Evolutionary conservation across 2,113 vertebrate species (phyloP).

Genomic region (Aptenodytes forsteri): DNA sequence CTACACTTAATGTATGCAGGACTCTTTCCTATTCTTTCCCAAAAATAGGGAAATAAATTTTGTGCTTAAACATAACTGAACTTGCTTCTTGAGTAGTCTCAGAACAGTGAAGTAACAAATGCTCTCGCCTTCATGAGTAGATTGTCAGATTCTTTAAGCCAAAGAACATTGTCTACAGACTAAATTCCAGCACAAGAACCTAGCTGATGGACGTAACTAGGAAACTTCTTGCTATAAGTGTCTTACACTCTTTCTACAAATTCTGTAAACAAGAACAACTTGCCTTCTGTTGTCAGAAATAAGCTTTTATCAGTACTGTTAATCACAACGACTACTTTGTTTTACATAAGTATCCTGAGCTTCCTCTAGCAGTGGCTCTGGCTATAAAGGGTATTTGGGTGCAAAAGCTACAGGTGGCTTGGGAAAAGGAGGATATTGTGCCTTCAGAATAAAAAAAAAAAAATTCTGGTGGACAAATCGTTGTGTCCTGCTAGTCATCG

Average conservation of each 20-base stretch:
- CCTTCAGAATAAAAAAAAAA: not conserved
- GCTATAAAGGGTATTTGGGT: not conserved
- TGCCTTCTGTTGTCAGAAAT: not conserved
- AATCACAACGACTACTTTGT: not conserved
- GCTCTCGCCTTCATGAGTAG: not conserved
- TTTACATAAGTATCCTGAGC: not conserved
- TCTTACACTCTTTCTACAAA: not conserved
- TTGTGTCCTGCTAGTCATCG: not conserved
- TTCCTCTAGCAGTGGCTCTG: not conserved
- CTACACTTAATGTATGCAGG: not conserved
- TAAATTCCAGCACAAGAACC: not conserved
- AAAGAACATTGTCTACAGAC: not conserved
- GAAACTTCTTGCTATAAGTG: not conserved
- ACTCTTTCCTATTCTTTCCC: rapidly evolving
- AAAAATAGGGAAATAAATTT: not conserved
- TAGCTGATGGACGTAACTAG: not conserved
- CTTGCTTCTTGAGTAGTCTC: not conserved
- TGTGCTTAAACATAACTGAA: not conserved
- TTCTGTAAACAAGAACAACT: not conserved
- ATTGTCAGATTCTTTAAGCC: not conserved
- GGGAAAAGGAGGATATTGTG: not conserved
- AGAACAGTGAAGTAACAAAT: not conserved
- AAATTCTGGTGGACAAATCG: not conserved
- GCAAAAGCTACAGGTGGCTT: not conserved
- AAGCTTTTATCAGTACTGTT: not conserved